These are phyloP conservation scores for Dryadula phaetusa DNA, from an alignment of 2,888 invertebrate genomes.

Conservation along the genomic window DNA sequence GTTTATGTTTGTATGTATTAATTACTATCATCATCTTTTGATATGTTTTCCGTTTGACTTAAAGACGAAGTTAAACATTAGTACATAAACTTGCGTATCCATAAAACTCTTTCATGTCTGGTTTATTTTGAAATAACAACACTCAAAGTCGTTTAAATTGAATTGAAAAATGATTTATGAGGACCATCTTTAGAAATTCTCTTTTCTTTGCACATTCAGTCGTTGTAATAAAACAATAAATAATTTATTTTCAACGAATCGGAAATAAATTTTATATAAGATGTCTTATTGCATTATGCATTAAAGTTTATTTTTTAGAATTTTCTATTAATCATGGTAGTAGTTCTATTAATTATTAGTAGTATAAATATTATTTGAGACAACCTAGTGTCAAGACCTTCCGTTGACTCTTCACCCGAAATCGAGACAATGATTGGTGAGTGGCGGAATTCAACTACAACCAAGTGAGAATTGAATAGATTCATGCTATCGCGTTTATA, in stretches of 20 bases:
- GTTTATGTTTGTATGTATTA: too few relatives aligned
- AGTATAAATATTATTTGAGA: too few relatives aligned
- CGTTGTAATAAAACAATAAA: constrained; percentile 71
- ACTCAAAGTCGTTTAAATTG: constrained; percentile 78
- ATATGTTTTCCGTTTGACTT: too few relatives aligned
- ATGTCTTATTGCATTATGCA: not conserved
- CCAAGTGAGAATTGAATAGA: too few relatives aligned
- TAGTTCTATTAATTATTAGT: too few relatives aligned
- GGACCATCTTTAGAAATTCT: constrained; percentile 72
- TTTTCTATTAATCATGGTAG: too few relatives aligned
- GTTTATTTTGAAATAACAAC: constrained; percentile 62
- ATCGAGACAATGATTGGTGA: too few relatives aligned
- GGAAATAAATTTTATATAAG: not conserved
- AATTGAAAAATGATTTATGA: constrained; percentile 82
- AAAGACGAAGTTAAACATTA: not conserved
- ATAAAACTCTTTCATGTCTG: constrained; percentile 36
- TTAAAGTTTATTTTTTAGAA: too few relatives aligned
- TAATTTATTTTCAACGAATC: constrained; percentile 47
- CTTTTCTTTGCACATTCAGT: constrained; percentile 71
- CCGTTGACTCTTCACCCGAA: too few relatives aligned
- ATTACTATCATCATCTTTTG: not conserved
- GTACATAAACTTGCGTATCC: not conserved
- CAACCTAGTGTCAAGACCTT: too few relatives aligned
- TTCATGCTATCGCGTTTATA: too few relatives aligned
- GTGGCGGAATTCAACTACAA: too few relatives aligned